Evolutionary conservation across 2,888 invertebrate species (phyloP).

Genomic region (Tachina grossa): DNA sequence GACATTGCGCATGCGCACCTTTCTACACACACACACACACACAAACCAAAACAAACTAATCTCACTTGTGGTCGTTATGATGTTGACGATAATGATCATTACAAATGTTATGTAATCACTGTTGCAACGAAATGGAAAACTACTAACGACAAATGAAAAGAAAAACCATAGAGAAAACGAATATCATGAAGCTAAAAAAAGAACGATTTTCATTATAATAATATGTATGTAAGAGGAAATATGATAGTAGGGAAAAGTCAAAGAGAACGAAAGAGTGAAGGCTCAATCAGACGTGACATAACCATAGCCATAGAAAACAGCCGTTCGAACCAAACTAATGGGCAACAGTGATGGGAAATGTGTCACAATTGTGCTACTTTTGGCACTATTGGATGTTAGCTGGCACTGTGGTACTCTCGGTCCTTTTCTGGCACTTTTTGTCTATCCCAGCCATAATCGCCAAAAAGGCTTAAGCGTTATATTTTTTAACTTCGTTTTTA

Average conservation of each 20-base stretch:
- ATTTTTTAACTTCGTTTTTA: too few relatives aligned
- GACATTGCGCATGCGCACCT: conserved; percentile 66
- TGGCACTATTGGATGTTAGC: too few relatives aligned
- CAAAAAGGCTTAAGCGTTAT: too few relatives aligned
- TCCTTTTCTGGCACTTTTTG: too few relatives aligned
- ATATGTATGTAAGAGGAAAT: not conserved
- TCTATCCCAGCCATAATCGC: too few relatives aligned
- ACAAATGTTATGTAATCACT: conserved; percentile 64
- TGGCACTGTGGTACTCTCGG: too few relatives aligned
- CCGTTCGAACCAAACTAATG: too few relatives aligned
- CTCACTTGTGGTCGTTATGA: conserved; percentile 10
- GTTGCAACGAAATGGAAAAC: conserved; percentile 71
- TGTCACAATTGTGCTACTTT: too few relatives aligned
- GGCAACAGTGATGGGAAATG: too few relatives aligned
- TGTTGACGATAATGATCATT: conserved; percentile 43
- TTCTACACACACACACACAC: conserved; percentile 19
- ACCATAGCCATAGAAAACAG: too few relatives aligned
- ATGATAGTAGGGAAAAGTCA: not conserved
- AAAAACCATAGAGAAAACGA: conserved; percentile 38
- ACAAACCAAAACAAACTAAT: not conserved
- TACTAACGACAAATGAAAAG: conserved; percentile 58
- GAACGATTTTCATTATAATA: conserved; percentile 55
- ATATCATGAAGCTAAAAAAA: conserved; percentile 4
- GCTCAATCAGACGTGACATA: too few relatives aligned
- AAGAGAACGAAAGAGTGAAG: not conserved